Base-by-base conservation (phyloP, 1,140 invertebrate species). In the Drosophila prosaltans region DNA sequence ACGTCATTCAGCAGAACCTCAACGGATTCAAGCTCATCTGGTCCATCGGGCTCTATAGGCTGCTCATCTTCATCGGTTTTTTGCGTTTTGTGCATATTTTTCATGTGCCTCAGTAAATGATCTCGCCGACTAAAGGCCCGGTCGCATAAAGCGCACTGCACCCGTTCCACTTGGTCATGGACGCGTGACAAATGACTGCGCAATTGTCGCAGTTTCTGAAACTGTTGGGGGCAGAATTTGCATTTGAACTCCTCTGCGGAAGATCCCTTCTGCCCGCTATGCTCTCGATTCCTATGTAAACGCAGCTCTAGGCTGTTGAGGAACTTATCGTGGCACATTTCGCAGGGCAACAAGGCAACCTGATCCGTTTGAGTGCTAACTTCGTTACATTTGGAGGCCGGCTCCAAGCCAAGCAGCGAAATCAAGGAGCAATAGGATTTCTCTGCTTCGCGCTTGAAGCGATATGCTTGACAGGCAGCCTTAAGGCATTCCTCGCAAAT, bases 301-400 rank as follows among this genome's bases (percentile, higher is more conserved):
- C 83, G 76, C 28, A 91, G 48, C 60, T 91, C 82, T 4, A 74
- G 24, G 51, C 69, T 75, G 39, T 80, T 81, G 0, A 88, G 69
- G 54, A 91, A 91, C 61, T 90, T 72, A 16, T 82, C 76, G 62
- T 85, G 73, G 40, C 90, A 91, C 61, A 82, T 77, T 36, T 86
- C 90, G 68, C 90, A 91, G 10, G 86, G 75, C 65, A 90, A 45
- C 48, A 91, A 60, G 3, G 79, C 63, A 30, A 74, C 40, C 48
- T 84, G 77, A 2, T 92, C 91, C 1, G 91, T 92, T 45, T 92
- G 91, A 32, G 90, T 91, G 69, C 72, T 63, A 6, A 76, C 79
- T 51, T 91, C 88, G 30, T 32, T 68, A 36, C 63, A 28, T 57
- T 74, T 80, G 2, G 57, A 8, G 1, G 55, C 45, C 3, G 72